phyloP scores from a whole-genome alignment of 2,113 vertebrate genomes.

The Mormyrus iriodes region DNA sequence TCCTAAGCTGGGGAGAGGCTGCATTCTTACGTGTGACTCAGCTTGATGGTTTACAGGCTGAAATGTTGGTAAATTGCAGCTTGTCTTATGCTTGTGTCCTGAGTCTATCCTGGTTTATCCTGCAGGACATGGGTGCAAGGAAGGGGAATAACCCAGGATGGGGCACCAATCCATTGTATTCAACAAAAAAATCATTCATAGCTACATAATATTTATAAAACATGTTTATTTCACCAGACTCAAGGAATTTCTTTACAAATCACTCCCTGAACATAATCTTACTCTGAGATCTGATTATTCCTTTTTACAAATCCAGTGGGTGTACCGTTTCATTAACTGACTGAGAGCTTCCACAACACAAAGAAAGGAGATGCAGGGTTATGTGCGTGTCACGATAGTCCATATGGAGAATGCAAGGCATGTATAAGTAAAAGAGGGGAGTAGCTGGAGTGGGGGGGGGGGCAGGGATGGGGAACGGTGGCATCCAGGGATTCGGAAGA shows the following conservation, averaged over 20 bases:
- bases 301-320: slow-evolving; percentile 52
- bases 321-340: slow-evolving; percentile 80
- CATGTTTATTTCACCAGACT: background rate
- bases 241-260: background rate
- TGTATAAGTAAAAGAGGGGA: slow-evolving; percentile 67
- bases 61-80: background rate
- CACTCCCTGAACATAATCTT: slow-evolving; percentile 14
- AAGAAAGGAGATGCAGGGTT: slow-evolving; percentile 58
- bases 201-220: background rate
- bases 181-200: background rate
- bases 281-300: slow-evolving; percentile 52
- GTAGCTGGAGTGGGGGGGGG: slow-evolving; percentile 57
- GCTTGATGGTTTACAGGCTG: background rate
- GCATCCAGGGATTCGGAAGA: slow-evolving; percentile 65
- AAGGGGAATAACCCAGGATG: background rate
- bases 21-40: background rate
- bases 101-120: background rate
- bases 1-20: background rate
- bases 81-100: background rate
- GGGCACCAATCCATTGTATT: background rate
- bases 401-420: slow-evolving; percentile 71
- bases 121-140: background rate
- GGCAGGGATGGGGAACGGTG: slow-evolving; percentile 56
- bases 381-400: slow-evolving; percentile 64
- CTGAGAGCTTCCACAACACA: slow-evolving; percentile 60